Base-by-base conservation (phyloP, 2,888 invertebrate species). In the Cerceris rybyensis region DNA sequence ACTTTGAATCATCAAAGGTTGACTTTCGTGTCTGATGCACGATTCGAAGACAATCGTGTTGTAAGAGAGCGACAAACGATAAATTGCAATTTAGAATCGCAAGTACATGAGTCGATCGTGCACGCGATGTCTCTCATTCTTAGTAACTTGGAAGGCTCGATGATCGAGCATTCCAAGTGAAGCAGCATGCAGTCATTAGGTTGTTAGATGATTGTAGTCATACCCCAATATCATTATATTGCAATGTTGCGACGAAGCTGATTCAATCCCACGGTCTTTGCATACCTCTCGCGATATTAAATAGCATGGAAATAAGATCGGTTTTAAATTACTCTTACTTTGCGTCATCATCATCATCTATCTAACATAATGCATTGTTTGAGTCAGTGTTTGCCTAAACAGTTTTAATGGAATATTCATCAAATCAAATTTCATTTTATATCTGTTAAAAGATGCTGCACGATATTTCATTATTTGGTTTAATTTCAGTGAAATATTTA, bases 201-300 rank as follows among this genome's bases (percentile, higher is more conserved):
- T 78, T 78, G 75, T 79, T 78, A 65, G 78, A 69, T 72, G 80
- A 78, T 85, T 77, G 81, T 75, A 81, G 75, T 70, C 60, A 70
- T 80, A 78, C 72, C 70, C 74, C 77, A 86, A 86, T 72, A 78
- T 84, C 78, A 79, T 84, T 83, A 81, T 46, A 63, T 81, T 78
- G 75, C 81, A 77, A 70, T 78, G 82, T 83, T 82, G 70, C 81
- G 65, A 72, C 72, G 78, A 74, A 82, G 81, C 69, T 79, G 81
- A 81, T 78, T 69, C 82, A 80, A 75, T 87, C 87, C 87, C 87
- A 87, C 87, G 85, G 83, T 78, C 78, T 71, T 70, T 67, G 74
- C 63, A 72, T 72, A 67, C 85, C 87, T 88, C 86, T 86, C 85
- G 80, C 84, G 86, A 88, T 85, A 86, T 89, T 88, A 86, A 89